Percentiles rank a stretch among this genome's conserved stretches.
Evolutionary conservation across 1,140 invertebrate genomes (phyloP).

Genomic region (Galendromus occidentalis): DNA sequence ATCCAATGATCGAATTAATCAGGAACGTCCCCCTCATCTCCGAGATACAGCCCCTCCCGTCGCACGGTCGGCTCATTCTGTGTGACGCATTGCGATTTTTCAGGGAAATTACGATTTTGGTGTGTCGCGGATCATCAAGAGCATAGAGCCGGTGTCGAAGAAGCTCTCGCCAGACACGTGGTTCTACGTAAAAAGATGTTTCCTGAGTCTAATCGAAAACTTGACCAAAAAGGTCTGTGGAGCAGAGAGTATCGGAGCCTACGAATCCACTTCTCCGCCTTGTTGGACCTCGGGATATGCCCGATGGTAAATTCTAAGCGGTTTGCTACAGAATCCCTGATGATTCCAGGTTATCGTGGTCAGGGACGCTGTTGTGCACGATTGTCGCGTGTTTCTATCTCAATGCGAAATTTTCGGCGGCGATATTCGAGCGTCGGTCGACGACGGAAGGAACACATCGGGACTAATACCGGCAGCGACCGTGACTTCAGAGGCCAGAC

Average conservation of each 20-base stretch:
- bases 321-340: not conserved
- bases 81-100: slow-evolving; percentile 15
- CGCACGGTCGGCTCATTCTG: too few relatives aligned
- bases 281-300: not conserved
- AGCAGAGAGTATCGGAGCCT: too few relatives aligned
- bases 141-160: slow-evolving; percentile 81
- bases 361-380: slow-evolving; percentile 63
- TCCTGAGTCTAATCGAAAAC: slow-evolving; percentile 78
- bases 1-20: too few relatives aligned
- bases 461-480: not conserved
- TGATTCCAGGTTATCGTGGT: slow-evolving; percentile 56
- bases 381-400: slow-evolving; percentile 77
- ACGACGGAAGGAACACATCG: not conserved
- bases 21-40: too few relatives aligned
- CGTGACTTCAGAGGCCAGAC: not conserved
- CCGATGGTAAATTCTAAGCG: slow-evolving; percentile 12
- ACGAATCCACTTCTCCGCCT: too few relatives aligned
- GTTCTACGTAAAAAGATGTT: slow-evolving; percentile 89
- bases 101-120: slow-evolving; percentile 95
- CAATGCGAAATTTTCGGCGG: slow-evolving; percentile 42
- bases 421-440: not conserved
- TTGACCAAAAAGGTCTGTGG: slow-evolving; percentile 47
- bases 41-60: too few relatives aligned
- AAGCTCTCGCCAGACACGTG: slow-evolving; percentile 90
- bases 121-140: slow-evolving; percentile 88